Conservation (phyloP, 2,888 invertebrate genomes). For the Volucella bombylans region DNA sequence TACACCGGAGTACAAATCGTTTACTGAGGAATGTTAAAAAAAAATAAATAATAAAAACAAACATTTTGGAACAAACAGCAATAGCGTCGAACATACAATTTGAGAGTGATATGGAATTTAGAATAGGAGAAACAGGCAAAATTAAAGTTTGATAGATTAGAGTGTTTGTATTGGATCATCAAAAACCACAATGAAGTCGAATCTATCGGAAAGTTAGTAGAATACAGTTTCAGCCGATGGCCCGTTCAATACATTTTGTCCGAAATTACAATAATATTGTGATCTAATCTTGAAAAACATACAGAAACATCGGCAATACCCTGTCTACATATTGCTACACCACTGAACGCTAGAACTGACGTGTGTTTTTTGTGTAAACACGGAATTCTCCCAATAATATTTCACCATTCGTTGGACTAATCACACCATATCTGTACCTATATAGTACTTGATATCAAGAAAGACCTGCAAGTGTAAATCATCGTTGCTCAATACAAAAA, state of each 20-base stretch:
- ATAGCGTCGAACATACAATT: too few species aligned
- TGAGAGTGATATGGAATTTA: too few species aligned
- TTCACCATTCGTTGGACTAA: conserved; percentile 58
- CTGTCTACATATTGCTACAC: background rate
- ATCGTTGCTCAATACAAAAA: conserved; percentile 14
- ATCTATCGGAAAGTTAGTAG: too few species aligned
- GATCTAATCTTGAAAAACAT: background rate
- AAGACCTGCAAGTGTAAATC: conserved; percentile 28
- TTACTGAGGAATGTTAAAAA: too few species aligned
- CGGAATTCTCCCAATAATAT: conserved; percentile 42
- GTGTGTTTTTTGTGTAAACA: conserved; percentile 62
- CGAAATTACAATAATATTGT: background rate
- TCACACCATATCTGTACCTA: conserved; percentile 51
- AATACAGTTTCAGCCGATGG: too few species aligned
- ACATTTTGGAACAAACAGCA: too few species aligned
- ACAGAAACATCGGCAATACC: conserved; percentile 3
- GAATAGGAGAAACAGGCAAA: too few species aligned
- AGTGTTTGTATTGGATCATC: too few species aligned
- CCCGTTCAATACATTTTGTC: background rate
- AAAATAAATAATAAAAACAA: too few species aligned
- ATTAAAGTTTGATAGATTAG: too few species aligned
- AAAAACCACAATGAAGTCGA: too few species aligned
- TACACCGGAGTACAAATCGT: too few species aligned
- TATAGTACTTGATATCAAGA: conserved; percentile 6
- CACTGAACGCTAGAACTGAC: conserved; percentile 45